Conservation (phyloP, 2,888 invertebrate genomes). For the Rotaria sp. region DNA sequence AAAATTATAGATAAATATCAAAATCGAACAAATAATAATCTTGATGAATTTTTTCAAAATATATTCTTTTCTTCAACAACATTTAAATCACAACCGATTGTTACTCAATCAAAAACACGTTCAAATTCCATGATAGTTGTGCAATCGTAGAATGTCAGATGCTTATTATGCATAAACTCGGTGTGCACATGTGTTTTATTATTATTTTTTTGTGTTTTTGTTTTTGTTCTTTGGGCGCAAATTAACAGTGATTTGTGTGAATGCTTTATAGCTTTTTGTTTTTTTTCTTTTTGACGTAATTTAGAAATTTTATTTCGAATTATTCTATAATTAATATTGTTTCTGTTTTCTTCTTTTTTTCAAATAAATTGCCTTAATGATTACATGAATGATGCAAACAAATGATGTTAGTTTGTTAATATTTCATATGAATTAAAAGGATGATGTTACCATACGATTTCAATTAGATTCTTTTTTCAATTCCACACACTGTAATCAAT, state of each 20-base stretch:
- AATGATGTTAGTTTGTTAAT: not conserved
- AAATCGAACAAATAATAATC: conserved; percentile 44
- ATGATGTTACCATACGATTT: not conserved
- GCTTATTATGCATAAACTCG: not conserved
- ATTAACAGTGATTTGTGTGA: conserved; percentile 8
- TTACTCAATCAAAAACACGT: not conserved
- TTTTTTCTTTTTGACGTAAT: not conserved
- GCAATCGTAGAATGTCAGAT: conserved; percentile 24
- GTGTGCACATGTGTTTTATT: not conserved
- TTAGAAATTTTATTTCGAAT: not conserved
- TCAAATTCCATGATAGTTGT: not conserved
- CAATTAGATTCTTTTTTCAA: not conserved
- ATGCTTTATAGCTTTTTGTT: not conserved
- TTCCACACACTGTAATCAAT: not conserved
- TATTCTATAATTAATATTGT: not conserved
- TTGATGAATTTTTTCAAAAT: conserved; percentile 44
- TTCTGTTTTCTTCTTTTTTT: not conserved
- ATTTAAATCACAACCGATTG: not conserved
- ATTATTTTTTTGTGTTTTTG: too few species aligned
- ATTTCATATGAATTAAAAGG: too few species aligned
- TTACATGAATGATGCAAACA: not conserved
- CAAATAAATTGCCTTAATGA: not conserved
- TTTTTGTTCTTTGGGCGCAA: not conserved
- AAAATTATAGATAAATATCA: conserved; percentile 86
- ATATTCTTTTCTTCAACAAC: not conserved